phyloP scores from a whole-genome alignment of 2,888 invertebrate species.

The Tortrix viridana region DNA sequence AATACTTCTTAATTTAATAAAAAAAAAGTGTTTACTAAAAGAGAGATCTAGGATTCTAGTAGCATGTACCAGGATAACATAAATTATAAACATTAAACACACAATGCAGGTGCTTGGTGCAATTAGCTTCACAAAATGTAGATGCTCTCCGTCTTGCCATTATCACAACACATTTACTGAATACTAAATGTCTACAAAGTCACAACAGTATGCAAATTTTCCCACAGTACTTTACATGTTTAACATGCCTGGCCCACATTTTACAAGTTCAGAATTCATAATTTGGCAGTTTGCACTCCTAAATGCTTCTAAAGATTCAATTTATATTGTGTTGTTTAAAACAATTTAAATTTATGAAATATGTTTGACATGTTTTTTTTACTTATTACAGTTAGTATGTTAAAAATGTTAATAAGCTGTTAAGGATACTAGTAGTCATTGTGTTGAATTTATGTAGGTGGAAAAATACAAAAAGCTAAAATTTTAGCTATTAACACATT shows the following conservation, averaged over 20 bases:
- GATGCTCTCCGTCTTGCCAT: slow-evolving; percentile 20
- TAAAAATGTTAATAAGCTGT: no score
- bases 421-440: no score
- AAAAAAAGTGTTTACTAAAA: no score
- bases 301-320: slow-evolving; percentile 5
- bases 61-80: slow-evolving; percentile 1
- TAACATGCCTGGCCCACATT: slow-evolving; percentile 48
- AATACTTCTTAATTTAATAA: no score
- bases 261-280: slow-evolving; percentile 47
- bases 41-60: not conserved
- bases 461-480: no score
- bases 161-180: slow-evolving; percentile 18
- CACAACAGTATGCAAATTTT: slow-evolving; percentile 43
- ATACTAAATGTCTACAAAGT: slow-evolving; percentile 26
- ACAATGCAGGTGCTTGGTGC: not conserved
- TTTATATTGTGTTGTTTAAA: not conserved
- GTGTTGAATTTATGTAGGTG: no score
- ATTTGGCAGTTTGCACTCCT: slow-evolving; percentile 10
- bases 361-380: no score
- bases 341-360: not conserved
- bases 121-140: slow-evolving; percentile 11
- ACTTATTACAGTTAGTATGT: no score
- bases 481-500: no score
- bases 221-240: slow-evolving; percentile 46
- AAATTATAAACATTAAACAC: not conserved